A percentile compares a stretch with the other conserved stretches of the same genome.
Evolutionary conservation across 2,797 vertebrate genomes (phyloP).

Genomic region (Thamnophis elegans): DNA sequence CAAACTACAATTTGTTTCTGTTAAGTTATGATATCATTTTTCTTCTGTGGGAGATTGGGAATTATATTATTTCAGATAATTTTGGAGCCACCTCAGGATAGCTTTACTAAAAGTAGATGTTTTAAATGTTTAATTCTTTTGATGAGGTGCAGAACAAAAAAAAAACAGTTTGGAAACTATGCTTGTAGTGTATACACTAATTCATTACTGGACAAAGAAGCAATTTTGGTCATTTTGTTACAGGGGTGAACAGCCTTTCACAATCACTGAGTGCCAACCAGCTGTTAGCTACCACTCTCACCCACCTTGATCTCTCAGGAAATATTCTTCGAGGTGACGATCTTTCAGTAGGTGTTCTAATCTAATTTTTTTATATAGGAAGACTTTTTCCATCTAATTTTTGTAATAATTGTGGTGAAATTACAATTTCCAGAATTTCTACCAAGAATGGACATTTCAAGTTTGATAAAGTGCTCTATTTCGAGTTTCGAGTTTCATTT

Average conservation of each 20-base stretch:
- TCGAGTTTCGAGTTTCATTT: too few relatives aligned
- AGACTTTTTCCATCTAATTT: background rate
- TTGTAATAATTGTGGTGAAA: background rate
- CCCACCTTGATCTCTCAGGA: conserved; percentile 97
- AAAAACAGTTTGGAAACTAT: background rate
- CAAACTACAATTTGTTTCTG: background rate
- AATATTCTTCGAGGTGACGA: conserved; percentile 91
- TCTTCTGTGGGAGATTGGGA: background rate
- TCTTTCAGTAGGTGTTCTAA: conserved; percentile 81
- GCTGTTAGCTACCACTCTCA: conserved; percentile 84
- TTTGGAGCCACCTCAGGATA: background rate
- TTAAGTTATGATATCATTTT: background rate
- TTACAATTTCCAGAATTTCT: background rate
- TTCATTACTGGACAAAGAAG: background rate
- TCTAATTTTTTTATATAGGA: background rate
- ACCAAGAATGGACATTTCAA: background rate
- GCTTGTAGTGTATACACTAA: background rate
- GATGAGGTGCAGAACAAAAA: background rate
- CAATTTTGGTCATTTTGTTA: background rate
- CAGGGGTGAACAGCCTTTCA: conserved; percentile 97
- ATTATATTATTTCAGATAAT: background rate
- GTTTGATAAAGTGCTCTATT: background rate
- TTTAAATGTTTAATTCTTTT: background rate
- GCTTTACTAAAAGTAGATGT: background rate
- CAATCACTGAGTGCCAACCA: conserved; percentile 95